Percentiles rank a stretch among this genome's conserved stretches.
Evolutionary conservation across 2,113 vertebrate genomes (phyloP).

Genomic region (Puntigrus tetrazona): DNA sequence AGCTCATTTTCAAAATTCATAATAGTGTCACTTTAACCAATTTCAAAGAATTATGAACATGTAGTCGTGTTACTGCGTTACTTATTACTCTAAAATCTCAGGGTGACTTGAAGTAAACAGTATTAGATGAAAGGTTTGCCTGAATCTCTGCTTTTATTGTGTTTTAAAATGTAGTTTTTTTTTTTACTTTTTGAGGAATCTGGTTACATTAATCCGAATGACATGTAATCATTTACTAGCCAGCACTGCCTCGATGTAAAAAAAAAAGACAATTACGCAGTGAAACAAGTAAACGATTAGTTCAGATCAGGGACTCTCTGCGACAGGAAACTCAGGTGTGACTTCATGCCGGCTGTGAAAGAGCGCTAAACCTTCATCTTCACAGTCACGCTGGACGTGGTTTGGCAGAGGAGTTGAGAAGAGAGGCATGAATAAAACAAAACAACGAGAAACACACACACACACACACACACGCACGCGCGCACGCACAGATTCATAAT

Average conservation of each 20-base stretch:
- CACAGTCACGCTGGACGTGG: not conserved
- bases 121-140: too few species aligned
- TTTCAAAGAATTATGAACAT: too few species aligned
- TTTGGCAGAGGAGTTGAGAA: not conserved
- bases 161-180: too few species aligned
- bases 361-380: conserved; percentile 13
- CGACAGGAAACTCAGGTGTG: not conserved
- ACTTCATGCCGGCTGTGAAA: conserved; percentile 26
- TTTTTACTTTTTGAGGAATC: not conserved
- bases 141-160: too few species aligned
- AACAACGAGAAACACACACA: conserved; percentile 53
- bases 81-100: too few species aligned
- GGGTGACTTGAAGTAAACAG: too few species aligned
- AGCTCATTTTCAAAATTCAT: too few species aligned
- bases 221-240: not conserved
- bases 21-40: too few species aligned
- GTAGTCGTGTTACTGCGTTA: too few species aligned
- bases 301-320: not conserved
- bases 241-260: not conserved
- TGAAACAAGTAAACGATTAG: not conserved
- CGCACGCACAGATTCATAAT: conserved; percentile 70
- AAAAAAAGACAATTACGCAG: not conserved
- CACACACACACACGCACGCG: conserved; percentile 51
- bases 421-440: conserved; percentile 68
- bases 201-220: not conserved